Evolutionary conservation across 2,113 vertebrate genomes (phyloP), one percentile per base, ranked within the genome.

Genomic region (Scortum barcoo): DNA sequence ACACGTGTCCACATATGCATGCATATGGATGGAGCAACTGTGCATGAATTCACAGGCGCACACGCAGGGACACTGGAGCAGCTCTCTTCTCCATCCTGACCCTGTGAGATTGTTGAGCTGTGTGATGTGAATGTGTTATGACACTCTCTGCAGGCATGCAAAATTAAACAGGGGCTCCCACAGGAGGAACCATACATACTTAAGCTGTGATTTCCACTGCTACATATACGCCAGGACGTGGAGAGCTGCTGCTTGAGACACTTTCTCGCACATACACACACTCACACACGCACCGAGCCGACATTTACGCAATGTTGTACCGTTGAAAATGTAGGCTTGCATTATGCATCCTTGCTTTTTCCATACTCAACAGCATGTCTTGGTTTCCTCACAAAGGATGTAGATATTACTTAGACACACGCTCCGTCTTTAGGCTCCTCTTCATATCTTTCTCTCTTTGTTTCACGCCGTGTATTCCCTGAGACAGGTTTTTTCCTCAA

Each of bases 51-150:
- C 51, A 58, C 42, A 56, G 54, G 67, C 36, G 22, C 62, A 54
- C 46, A n/a, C 24, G 26, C 80, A 66, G 40, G 80, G 38, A 30
- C 69, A 87, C n/a, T 76, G 26, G 58, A 36, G 72, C 66, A 42
- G 65, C 66, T 57, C 33, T 76, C 50, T 33, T 80, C 83, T 85
- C 54, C 8, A 40, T 63, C 60, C 76, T 85, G 85, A 88, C 83
- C 88, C 87, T 67, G 74, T 48, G 78, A 91, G 86, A 85, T 91
- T 90, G 88, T 87, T 85, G 90, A 89, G 86, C 86, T 85, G 80
- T 89, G 89, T 94, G 94, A 95, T 90, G 78, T 83, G 90, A 93
- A 94, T 93, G 87, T 92, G 86, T 89, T 90, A 90, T 92, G 93
- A 91, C 93, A 89, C 85, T 84, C 78, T 91, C 87, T 88, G 84